Conservation (phyloP, 53 echinoderm and acorn worm genomes). For the Luidia sarsii region DNA sequence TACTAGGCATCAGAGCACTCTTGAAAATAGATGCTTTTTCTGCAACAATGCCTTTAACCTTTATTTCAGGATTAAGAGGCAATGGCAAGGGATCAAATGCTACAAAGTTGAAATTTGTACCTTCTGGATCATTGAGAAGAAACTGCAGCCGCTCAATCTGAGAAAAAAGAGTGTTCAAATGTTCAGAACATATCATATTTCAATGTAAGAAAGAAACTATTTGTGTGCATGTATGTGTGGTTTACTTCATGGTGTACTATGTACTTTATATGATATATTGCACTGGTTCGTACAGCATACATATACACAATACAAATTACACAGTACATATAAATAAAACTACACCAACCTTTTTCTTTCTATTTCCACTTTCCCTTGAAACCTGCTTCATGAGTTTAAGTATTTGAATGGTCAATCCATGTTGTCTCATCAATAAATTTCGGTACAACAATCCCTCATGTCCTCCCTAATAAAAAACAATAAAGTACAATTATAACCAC, state of each 20-base stretch:
- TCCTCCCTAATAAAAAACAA: constrained; percentile 37
- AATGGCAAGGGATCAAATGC: constrained; percentile 93
- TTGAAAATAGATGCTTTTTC: constrained; percentile 95
- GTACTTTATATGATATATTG: too few relatives aligned
- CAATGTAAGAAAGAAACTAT: too few relatives aligned
- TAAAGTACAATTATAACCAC: too few relatives aligned
- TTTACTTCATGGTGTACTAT: too few relatives aligned
- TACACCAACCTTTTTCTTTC: constrained; percentile 90
- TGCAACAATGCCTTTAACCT: constrained; percentile 78
- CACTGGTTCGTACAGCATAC: too few relatives aligned
- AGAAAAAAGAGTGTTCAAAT: background rate
- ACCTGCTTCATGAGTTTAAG: constrained; percentile 89
- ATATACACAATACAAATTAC: background rate
- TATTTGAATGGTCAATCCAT: constrained; percentile 84
- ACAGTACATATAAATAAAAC: background rate
- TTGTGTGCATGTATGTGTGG: too few relatives aligned
- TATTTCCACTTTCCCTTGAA: constrained; percentile 94
- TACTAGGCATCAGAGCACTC: constrained; percentile 95
- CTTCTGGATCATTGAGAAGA: constrained; percentile 72
- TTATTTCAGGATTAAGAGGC: constrained; percentile 90
- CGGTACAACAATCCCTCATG: constrained; percentile 33
- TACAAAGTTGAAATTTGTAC: constrained; percentile 66
- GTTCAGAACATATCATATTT: too few relatives aligned
- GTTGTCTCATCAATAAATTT: constrained; percentile 81
- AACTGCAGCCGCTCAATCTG: constrained; percentile 93